Percentiles rank a stretch among this genome's conserved stretches.
Evolutionary conservation across 2,113 vertebrate species (phyloP).

Genomic region (Syngnathoides biaculeatus): DNA sequence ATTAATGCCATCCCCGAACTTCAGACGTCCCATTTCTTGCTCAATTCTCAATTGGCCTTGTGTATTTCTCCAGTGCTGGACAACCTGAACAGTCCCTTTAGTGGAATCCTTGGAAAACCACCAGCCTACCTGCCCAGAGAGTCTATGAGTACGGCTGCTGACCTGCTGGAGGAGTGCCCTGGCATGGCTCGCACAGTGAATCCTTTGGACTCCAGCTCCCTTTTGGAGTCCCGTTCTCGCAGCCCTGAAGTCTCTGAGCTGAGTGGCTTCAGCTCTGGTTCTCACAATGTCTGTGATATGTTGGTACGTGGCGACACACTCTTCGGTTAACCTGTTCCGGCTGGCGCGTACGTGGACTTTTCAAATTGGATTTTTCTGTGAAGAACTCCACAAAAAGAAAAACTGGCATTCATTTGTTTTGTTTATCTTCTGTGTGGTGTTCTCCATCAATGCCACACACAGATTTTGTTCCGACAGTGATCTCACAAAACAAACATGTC

Average conservation of each 20-base stretch:
- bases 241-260: conserved; percentile 97
- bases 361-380: no score
- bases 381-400: no score
- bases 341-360: background rate
- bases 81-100: conserved; percentile 84
- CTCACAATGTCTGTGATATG: conserved; percentile 90
- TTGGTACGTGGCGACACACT: conserved; percentile 33
- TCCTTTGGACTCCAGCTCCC: conserved; percentile 82
- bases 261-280: conserved; percentile 97
- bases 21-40: background rate
- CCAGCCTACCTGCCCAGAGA: conserved; percentile 78
- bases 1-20: background rate
- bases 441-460: no score
- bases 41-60: background rate
- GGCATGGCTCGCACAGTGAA: conserved; percentile 76
- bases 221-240: conserved; percentile 92
- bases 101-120: conserved; percentile 80
- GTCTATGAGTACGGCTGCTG: conserved; percentile 81
- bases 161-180: conserved; percentile 87
- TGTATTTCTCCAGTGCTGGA: conserved; percentile 66
- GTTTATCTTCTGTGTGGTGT: no score
- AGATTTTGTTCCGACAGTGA: no score
- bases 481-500: no score
- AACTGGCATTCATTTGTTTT: no score
- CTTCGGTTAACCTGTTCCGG: background rate